Evolutionary conservation across 2,888 invertebrate genomes (phyloP), one percentile per base, ranked within the genome.

Genomic region (Spisula subtruncata): DNA sequence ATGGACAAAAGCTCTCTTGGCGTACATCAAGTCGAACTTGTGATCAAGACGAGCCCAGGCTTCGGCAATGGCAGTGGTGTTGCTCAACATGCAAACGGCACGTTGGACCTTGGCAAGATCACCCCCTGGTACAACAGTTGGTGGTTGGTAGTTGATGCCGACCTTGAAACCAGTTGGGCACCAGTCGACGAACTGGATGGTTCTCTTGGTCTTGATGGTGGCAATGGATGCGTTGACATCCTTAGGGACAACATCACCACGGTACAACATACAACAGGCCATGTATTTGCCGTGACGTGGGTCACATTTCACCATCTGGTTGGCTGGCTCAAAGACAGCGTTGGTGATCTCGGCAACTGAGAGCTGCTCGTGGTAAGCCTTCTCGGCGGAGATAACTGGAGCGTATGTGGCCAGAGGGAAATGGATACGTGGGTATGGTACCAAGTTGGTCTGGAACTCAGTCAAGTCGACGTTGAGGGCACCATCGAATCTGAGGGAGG

Each of bases 11-110:
- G 94, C 94, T 87, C 93, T 92, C 90, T 94, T 94, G 92, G 94
- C 93, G 84, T 94, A 93, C 94, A 94, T 94, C 87, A 94, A 90
- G 83, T 95, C 94, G 86, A 95, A 95, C 89, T 95, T 95, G 85
- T 94, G 94, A 85, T 94, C 94, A 89, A 99, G 97, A 85, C 98
- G 97, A 89, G 98, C 98, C 98, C 98, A 98, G 85, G 98, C 98
- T 95, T 98, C 98, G 20, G 98, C 98, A 95, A 98, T 98, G 94
- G 98, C 98, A 20, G 98, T 99, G 18, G 99, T 99, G 97, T 99
- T 99, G 96, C 98, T 98, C 83, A 98, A 97, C 98, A 98, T 98
- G 93, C 97, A 97, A 20, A 97, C 97, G 51, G 97, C 97, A 88
- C 97, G 94, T 86, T 96, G 96, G 8, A 97, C 97, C 93, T 97